phyloP scores from a whole-genome alignment of 2,113 vertebrate species.

The Bufo gargarizans region DNA sequence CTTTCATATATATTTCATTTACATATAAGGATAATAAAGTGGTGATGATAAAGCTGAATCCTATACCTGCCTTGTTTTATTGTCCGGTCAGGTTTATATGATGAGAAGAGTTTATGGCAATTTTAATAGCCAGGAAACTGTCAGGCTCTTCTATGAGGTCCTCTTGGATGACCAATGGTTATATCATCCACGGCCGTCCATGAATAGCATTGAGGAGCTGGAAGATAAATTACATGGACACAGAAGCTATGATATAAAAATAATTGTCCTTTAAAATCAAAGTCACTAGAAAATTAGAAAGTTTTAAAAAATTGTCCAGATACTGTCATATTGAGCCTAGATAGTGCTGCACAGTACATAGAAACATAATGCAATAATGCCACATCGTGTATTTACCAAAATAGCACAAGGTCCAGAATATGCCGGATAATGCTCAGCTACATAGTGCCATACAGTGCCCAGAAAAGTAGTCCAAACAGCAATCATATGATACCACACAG shows the following conservation, averaged over 20 bases:
- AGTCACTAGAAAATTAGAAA: too few species aligned
- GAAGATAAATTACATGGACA: not conserved
- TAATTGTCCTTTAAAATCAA: too few species aligned
- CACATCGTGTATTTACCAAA: too few species aligned
- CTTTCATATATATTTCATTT: not conserved
- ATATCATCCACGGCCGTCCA: not conserved
- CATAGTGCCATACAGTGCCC: not conserved
- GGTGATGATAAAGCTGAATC: not conserved
- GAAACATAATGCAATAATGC: not conserved
- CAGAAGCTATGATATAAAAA: not conserved
- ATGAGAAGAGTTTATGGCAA: not conserved
- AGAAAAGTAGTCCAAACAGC: not conserved
- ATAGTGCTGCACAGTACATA: not conserved
- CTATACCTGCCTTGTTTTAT: not conserved
- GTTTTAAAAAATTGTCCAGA: not conserved
- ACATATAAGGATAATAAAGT: not conserved
- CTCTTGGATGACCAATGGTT: not conserved
- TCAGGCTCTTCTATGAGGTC: not conserved
- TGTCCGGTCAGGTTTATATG: not conserved
- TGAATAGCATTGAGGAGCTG: not conserved
- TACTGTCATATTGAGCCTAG: not conserved
- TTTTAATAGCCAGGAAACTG: too few species aligned
- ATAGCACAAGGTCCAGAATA: not conserved
- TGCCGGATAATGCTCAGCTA: not conserved
- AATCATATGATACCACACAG: not conserved